These are phyloP conservation scores for Spondyliosoma cantharus DNA, from an alignment of 2,797 vertebrate genomes.

Conservation along the genomic window DNA sequence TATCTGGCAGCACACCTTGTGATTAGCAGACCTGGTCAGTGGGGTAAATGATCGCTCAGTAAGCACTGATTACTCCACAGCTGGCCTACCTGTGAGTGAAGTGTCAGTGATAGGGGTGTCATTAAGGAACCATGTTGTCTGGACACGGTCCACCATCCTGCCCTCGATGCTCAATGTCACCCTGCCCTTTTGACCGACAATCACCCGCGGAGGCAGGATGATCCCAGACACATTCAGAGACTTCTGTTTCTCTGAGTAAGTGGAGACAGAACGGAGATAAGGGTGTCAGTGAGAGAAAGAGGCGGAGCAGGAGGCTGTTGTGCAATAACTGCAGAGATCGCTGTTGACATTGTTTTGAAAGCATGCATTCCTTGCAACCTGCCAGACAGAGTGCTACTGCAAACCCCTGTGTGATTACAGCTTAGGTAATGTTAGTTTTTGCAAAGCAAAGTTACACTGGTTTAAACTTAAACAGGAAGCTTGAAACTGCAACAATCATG, in stretches of 20 bases:
- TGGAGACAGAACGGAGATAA: neutral
- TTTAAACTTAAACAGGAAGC: too few relatives aligned
- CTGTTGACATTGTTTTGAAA: neutral
- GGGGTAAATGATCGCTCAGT: neutral
- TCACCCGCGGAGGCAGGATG: constrained; percentile 82
- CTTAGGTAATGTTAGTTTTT: too few relatives aligned
- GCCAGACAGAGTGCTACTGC: neutral
- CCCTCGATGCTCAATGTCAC: constrained; percentile 84
- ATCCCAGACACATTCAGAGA: constrained; percentile 82
- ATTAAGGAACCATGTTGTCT: constrained; percentile 84
- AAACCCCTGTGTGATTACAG: neutral
- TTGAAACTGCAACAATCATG: too few relatives aligned
- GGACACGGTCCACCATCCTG: constrained; percentile 81
- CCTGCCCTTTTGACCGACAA: constrained; percentile 83
- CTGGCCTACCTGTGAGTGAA: constrained; percentile 74
- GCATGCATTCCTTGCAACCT: neutral
- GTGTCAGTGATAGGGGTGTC: constrained; percentile 82
- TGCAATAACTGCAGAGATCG: neutral
- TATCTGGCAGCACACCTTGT: neutral
- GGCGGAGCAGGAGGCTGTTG: neutral
- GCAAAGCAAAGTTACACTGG: neutral
- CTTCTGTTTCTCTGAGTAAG: constrained; percentile 83
- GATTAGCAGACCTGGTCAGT: neutral
- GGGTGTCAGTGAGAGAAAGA: neutral
- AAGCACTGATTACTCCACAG: neutral